Percentiles rank a stretch among this genome's conserved stretches.
Evolutionary conservation across 2,797 vertebrate species (phyloP).

Genomic region (Rousettus madagascariensis): DNA sequence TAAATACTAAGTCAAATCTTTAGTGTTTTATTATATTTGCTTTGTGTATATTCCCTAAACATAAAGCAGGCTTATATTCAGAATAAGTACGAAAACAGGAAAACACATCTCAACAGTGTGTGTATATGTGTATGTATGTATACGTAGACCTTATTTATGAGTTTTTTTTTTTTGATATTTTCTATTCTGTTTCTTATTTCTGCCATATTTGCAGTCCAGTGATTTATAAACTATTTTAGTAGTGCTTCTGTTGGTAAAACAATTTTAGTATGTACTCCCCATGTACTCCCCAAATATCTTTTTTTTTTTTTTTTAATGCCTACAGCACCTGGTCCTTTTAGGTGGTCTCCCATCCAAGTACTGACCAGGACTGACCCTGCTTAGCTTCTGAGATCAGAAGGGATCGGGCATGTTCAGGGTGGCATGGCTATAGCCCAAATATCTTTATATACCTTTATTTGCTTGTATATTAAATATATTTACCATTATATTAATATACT

Average conservation of each 20-base stretch:
- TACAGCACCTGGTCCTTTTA: too few species aligned
- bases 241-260: not conserved
- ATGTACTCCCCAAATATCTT: not conserved
- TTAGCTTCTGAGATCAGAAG: too few species aligned
- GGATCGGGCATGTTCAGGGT: too few species aligned
- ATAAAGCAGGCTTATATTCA: not conserved
- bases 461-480: not conserved
- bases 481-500: not conserved
- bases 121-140: not conserved
- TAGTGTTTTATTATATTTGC: not conserved
- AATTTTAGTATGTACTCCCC: not conserved
- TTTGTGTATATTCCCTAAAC: not conserved
- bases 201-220: not conserved
- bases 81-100: constrained; percentile 30
- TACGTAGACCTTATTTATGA: not conserved
- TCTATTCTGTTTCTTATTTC: not conserved
- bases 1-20: constrained; percentile 17
- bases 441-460: not conserved
- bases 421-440: too few species aligned
- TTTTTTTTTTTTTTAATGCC: too few species aligned
- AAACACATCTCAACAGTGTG: not conserved
- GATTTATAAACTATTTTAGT: constrained; percentile 20
- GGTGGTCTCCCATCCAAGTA: too few species aligned
- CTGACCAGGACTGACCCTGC: too few species aligned
- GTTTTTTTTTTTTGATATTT: constrained; percentile 9